Base-by-base conservation (phyloP, 2,113 vertebrate genomes). In the Heterotis niloticus region DNA sequence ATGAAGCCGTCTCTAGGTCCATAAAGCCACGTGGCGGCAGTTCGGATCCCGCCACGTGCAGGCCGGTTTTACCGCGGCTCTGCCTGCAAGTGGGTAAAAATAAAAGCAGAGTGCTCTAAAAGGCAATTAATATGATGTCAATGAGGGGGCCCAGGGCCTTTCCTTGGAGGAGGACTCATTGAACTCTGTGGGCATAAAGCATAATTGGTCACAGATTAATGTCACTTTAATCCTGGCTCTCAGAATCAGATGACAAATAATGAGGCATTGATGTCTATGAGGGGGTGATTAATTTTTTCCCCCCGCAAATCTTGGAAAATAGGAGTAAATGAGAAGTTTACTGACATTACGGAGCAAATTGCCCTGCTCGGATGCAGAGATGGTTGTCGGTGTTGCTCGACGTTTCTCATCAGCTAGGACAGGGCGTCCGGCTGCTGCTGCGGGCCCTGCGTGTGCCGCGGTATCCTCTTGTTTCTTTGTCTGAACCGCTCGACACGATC, bases 101-200 rank as follows among this genome's bases (percentile, higher is more conserved):
- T 90, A 88, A 89, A 92, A 84, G 80, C 44, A 81, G 75, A 73
- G 84, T 75, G 76, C 80, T 88, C 60, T 79, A 89, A 85, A 85
- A 80, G 85, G 84, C 89, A 92, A 87, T 93, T 92, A 92, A 89
- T 85, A 90, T 90, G 83, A 87, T 87, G 89, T 82, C 86, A 89
- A 91, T 91, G 86, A 90, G 75, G 89, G 87, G 82, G 77, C 77
- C 84, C 82, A 23, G 83, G 85, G 80, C 82, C 82, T 82, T 77
- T 29, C 64, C 87, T 88, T 84, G 89, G 86, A 90, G 90, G 64
- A 84, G 83, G 83, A 34, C 84, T 89, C 88, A 91, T 91, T 90
- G 85, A 89, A 91, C 89, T 92, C 87, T 90, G 88, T 90, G 86
- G 86, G 84, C 89, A 91, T 91, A 90, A 89, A 90, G 85, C 82